A percentile compares a stretch with the other conserved stretches of the same genome.
Evolutionary conservation across 2,113 vertebrate genomes (phyloP).

Genomic region (Saccopteryx bilineata): DNA sequence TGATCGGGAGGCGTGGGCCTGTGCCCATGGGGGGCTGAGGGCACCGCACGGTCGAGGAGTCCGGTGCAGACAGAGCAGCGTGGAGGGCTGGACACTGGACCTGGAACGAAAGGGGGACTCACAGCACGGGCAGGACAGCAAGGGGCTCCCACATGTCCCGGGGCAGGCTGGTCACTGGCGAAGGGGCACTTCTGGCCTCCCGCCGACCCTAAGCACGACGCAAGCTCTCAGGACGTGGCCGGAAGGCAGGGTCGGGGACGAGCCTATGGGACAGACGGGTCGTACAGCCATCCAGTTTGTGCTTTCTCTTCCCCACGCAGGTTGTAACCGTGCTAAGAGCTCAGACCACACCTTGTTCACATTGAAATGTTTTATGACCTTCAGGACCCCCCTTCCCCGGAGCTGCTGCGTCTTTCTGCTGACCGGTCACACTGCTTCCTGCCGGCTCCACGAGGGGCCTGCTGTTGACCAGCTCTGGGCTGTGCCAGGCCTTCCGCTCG

Average conservation of each 20-base stretch:
- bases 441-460: fast-evolving
- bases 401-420: neutral
- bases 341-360: fast-evolving
- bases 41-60: too few relatives aligned
- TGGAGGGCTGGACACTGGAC: fast-evolving
- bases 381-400: neutral
- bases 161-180: fast-evolving
- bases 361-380: fast-evolving
- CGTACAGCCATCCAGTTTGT: fast-evolving
- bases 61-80: neutral
- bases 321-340: neutral
- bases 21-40: too few relatives aligned
- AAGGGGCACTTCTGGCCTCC: fast-evolving
- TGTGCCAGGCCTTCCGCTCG: fast-evolving
- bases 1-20: fast-evolving
- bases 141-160: fast-evolving
- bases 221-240: fast-evolving
- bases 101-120: neutral
- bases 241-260: neutral
- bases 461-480: neutral
- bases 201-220: fast-evolving
- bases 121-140: fast-evolving
- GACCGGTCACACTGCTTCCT: neutral
- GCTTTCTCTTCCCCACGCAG: neutral
- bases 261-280: fast-evolving